Conservation (phyloP, 1,140 invertebrate genomes). For the Drosophila leontia region DNA sequence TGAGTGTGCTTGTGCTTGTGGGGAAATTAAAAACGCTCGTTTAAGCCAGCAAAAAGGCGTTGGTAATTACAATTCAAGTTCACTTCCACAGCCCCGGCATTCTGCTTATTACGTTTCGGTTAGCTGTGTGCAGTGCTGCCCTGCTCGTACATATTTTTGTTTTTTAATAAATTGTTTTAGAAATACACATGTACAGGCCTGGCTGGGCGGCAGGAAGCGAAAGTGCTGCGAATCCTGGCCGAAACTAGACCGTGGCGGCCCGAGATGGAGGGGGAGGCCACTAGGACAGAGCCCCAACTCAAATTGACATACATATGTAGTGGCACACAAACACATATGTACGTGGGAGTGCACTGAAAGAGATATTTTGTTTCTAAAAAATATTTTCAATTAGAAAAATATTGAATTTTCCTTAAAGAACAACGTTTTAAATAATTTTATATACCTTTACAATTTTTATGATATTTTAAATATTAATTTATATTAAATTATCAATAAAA, state of each 20-base stretch:
- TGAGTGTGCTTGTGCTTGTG: conserved; percentile 4
- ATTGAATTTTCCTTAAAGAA: too few species aligned
- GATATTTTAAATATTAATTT: neutral
- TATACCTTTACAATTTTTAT: neutral
- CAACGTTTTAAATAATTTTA: too few species aligned
- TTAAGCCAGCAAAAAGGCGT: conserved; percentile 59
- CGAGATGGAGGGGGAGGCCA: conserved; percentile 18
- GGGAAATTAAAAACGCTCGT: conserved; percentile 67
- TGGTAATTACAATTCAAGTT: conserved; percentile 80
- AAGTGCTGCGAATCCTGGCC: conserved; percentile 31
- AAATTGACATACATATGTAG: conserved; percentile 67
- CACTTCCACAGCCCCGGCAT: conserved; percentile 57
- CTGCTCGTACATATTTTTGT: conserved; percentile 54
- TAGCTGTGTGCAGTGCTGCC: conserved; percentile 13
- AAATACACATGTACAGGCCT: neutral
- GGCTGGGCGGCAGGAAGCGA: conserved; percentile 31
- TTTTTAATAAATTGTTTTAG: conserved; percentile 78
- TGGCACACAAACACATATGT: conserved; percentile 14
- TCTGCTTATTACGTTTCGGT: conserved; percentile 41
- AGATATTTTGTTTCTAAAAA: neutral
- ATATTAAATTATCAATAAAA: neutral
- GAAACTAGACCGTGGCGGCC: conserved; percentile 57
- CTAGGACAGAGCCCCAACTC: conserved; percentile 42
- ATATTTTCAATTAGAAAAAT: neutral
- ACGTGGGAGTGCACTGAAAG: neutral